Evolutionary conservation across 2,113 vertebrate species (phyloP), one percentile per base, ranked within the genome.

Genomic region (Gasterosteus aculeatus): DNA sequence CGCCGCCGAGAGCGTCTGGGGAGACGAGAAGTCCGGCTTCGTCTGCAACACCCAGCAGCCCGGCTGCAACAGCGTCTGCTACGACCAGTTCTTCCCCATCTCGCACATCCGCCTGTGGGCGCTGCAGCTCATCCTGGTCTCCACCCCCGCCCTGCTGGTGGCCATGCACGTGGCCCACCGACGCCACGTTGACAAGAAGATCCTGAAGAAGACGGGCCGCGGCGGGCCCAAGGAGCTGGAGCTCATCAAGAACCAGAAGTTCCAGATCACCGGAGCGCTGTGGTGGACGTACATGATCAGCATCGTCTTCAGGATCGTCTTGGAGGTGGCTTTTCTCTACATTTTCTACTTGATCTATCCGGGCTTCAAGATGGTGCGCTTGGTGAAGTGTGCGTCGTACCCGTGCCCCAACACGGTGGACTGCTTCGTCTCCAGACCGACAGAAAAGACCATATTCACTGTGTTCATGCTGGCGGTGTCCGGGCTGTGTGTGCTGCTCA

Each of bases 361-460:
- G 0, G 96, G 95, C 71, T 98, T 98, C 19, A 95, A 95, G 92
- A 99, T 99, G 98, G 92, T 99, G 74, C 94, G 98, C 18, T 92
- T 99, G 82, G 97, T 98, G 60, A 99, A 99, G 91, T 99, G 98
- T 0, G 97, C 97, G 82, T 95, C 95, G 6, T 97, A 96, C 66
- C 98, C 98, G 1, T 99, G 98, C 90, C 98, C 98, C 92, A 99
- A 99, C 93, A 97, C 93, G 0, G 98, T 99, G n/a, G 98, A 99
- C 89, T 99, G 98, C 87, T 99, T 99, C 38, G 95, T 99, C 79
- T 99, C 98, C 41, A 94, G 98, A 14, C 98, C 98, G 59, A 99
- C 97, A 0, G 98, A 99, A 93, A 99, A 99, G 90, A 99, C 98
- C 60, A 94, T 99, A 65, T 99, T 99, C 89, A 99, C 97, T 0